Evolutionary conservation across 2,797 vertebrate genomes (phyloP), one percentile per base, ranked within the genome.

Genomic region (Parotocinclus haroldoi): DNA sequence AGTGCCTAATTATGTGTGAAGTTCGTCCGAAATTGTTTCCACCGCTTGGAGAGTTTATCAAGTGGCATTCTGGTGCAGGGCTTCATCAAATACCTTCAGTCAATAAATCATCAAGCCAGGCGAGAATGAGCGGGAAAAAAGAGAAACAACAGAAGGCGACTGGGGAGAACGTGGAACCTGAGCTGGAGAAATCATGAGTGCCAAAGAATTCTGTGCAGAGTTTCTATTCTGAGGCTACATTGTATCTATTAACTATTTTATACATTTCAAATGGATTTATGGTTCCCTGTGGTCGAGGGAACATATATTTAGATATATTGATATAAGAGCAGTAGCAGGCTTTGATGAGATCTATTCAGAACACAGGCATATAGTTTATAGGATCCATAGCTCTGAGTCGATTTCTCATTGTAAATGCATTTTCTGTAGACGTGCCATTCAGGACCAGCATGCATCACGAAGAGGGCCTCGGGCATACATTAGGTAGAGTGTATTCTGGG

Each of bases 1-100:
- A 86, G 81, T 75, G 80, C 77, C 80, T 86, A 86, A 88, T 89
- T 87, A 86, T 84, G 81, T 86, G 81, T 85, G 83, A 86, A 86
- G 85, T 76, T 85, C 78, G 78, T 78, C 83, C 80, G 78, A 85
- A 83, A 87, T 85, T 81, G 78, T 86, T 86, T 87, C 81, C 76
- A 84, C 76, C 76, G 77, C 76, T 77, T 72, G 74, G 66, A 82
- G 82, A 84, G 74, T 82, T 74, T 77, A 81, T 84, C 73, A 82
- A 85, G 78, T 74, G 63, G 19, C 66, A 76, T 87, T 84, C 73
- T 76, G 76, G 59, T 69, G 78, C 72, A 80, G 76, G 80, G 81
- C 72, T 77, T 85, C 73, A 80, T 84, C 79, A 87, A 83, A 87
- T 73, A 79, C 57, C 63, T 71, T 53, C 51, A 82, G 80, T 87